phyloP scores from a whole-genome alignment of 2,888 invertebrate species.

The Malacosoma neustria region DNA sequence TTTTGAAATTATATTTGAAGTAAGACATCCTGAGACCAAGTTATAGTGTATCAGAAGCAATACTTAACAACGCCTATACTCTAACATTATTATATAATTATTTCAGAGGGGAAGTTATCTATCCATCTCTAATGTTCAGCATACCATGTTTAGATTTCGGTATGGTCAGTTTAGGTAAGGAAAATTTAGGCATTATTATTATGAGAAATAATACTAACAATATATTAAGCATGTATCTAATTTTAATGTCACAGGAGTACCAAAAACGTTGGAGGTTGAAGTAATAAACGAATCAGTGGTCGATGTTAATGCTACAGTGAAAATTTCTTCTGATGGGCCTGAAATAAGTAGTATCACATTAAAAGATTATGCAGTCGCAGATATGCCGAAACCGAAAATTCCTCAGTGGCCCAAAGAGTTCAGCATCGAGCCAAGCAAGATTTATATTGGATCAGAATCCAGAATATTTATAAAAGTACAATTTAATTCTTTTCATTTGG shows the following conservation, averaged over 20 bases:
- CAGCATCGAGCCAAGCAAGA: slow-evolving; percentile 54
- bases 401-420: slow-evolving; percentile 73
- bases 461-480: slow-evolving; percentile 53
- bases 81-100: neutral
- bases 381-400: slow-evolving; percentile 45
- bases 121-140: slow-evolving; percentile 74
- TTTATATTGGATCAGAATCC: slow-evolving; percentile 59
- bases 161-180: slow-evolving; percentile 70
- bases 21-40: too few relatives aligned
- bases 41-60: too few relatives aligned
- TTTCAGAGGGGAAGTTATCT: slow-evolving; percentile 75
- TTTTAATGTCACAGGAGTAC: slow-evolving; percentile 47
- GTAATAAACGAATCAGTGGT: slow-evolving; percentile 74
- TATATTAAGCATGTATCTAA: neutral
- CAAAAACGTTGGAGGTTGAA: slow-evolving; percentile 50
- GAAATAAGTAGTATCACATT: slow-evolving; percentile 63
- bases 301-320: slow-evolving; percentile 63
- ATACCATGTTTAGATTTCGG: slow-evolving; percentile 73
- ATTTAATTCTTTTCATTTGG: too few relatives aligned
- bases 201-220: neutral
- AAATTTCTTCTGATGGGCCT: slow-evolving; percentile 70
- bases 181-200: neutral
- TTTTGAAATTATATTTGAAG: slow-evolving; percentile 73
- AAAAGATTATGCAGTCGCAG: slow-evolving; percentile 52
- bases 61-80: too few relatives aligned